phyloP scores from a whole-genome alignment of 2,888 invertebrate species.

The Hydrotaea cyrtoneurina region DNA sequence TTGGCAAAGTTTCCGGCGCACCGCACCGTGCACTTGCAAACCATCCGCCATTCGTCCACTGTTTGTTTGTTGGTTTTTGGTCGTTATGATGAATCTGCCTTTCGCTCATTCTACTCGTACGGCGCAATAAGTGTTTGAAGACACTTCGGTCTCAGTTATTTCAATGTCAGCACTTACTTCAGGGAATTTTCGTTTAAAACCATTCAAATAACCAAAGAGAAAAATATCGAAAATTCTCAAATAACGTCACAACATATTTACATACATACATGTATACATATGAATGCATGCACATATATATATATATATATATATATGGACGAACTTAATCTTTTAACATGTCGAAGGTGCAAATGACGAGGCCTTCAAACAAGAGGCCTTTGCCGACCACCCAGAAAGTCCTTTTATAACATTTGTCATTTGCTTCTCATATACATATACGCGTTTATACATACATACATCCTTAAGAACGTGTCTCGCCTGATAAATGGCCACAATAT shows the following conservation, averaged over 20 bases:
- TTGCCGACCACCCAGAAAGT: no score
- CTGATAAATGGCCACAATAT: no score
- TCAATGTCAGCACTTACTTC: slow-evolving; percentile 65
- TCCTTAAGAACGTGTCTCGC: no score
- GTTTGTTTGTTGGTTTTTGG: not conserved
- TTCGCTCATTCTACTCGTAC: slow-evolving; percentile 15
- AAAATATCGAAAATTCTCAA: slow-evolving; percentile 15
- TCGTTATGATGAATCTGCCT: slow-evolving; percentile 5
- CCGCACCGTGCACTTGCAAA: not conserved
- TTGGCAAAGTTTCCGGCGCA: slow-evolving; percentile 55
- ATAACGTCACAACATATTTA: not conserved
- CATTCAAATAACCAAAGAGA: not conserved
- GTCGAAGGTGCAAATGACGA: no score
- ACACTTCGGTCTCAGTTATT: slow-evolving; percentile 51
- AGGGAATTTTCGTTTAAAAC: slow-evolving; percentile 1
- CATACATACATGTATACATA: slow-evolving; percentile 8
- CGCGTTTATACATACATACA: no score
- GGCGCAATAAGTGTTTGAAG: slow-evolving; percentile 40
- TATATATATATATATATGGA: no score
- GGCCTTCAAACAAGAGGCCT: no score
- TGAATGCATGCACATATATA: no score
- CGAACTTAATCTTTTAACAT: no score
- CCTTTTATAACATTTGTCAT: no score
- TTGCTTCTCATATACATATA: no score
- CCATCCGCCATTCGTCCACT: no score